Percentiles rank a stretch among this genome's conserved stretches.
Conservation (phyloP, 2,797 vertebrate genomes). For the Sebastolobus alascanus region DNA sequence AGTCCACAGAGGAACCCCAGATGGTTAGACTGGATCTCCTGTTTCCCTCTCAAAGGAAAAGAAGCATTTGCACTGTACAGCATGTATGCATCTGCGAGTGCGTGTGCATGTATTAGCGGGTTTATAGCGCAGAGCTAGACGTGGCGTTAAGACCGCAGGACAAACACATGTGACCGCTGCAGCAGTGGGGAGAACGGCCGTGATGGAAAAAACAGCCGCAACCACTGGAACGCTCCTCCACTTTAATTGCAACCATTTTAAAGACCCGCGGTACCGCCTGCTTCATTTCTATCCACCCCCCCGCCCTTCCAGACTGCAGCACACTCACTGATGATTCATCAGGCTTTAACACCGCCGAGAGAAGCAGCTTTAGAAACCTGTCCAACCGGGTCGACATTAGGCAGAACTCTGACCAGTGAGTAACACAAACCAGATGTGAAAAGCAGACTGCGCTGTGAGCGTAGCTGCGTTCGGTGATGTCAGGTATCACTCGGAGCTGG, state of each 20-base stretch:
- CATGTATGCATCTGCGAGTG: constrained; percentile 34
- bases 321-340: constrained; percentile 55
- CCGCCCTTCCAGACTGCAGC: constrained; percentile 16
- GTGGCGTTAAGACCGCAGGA: constrained; percentile 65
- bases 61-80: background rate
- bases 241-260: constrained; percentile 67
- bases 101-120: constrained; percentile 30
- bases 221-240: constrained; percentile 54
- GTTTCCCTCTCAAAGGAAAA: constrained; percentile 47
- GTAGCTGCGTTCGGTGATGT: constrained; percentile 50
- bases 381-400: constrained; percentile 51
- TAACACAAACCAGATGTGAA: constrained; percentile 73
- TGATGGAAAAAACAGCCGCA: constrained; percentile 70
- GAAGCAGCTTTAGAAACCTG: constrained; percentile 41
- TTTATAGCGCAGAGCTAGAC: constrained; percentile 55
- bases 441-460: constrained; percentile 43
- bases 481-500: constrained; percentile 51
- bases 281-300: constrained; percentile 34
- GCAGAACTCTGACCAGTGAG: constrained; percentile 51
- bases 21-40: constrained; percentile 62
- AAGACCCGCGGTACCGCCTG: constrained; percentile 36
- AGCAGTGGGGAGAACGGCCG: constrained; percentile 29
- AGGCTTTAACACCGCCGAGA: constrained; percentile 57
- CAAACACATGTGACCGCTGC: constrained; percentile 61
- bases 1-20: constrained; percentile 59